Base-by-base conservation (phyloP, 2,113 vertebrate genomes). In the Dicerorhinus sumatrensis region DNA sequence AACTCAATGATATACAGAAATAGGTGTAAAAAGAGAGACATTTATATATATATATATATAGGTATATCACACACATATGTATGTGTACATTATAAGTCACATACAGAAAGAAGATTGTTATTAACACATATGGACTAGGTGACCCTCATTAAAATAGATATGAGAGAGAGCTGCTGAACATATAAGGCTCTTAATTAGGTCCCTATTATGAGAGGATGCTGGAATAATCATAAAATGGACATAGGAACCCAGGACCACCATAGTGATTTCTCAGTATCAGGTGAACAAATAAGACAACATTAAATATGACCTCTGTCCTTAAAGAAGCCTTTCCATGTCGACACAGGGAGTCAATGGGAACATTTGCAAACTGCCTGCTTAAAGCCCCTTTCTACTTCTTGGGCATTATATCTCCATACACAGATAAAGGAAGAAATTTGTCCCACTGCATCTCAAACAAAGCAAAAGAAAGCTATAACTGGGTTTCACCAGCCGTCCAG, bases 1-100 rank as follows among this genome's bases (percentile, higher is more conserved):
- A 94, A 97, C 70, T 96, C 36, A 81, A 21, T 31, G 29, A 88
- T 91, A 83, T 6, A 91, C 4, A 80, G 20, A 89, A 96, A 80
- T 20, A 84, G n/a, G 8, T 31, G 6, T 6, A 3, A 60, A 33
- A 33, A 51, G 89, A 86, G 29, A 31, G 14, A 25, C 9, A 33
- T 62, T 77, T 72, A 5, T 42, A 42, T 42, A 42, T 79, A 73
- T 80, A n/a, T 29, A 54, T 17, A 89, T 7, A 82, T 23, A 46
- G 27, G 51, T 21, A 90, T 48, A 93, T 23, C 42, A 70, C 17
- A 93, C 46, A 33, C 27, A 86, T 16, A 85, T 73, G 17, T 39
- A 67, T 56, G 29, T 36, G 29, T 56, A 84, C 3, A 96, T 91
- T 67, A 79, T 76, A 90, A 89, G 84, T 48, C 72, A 67, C 14